Conservation (phyloP, 1,140 invertebrate species). For the Calephelis virginiensis region DNA sequence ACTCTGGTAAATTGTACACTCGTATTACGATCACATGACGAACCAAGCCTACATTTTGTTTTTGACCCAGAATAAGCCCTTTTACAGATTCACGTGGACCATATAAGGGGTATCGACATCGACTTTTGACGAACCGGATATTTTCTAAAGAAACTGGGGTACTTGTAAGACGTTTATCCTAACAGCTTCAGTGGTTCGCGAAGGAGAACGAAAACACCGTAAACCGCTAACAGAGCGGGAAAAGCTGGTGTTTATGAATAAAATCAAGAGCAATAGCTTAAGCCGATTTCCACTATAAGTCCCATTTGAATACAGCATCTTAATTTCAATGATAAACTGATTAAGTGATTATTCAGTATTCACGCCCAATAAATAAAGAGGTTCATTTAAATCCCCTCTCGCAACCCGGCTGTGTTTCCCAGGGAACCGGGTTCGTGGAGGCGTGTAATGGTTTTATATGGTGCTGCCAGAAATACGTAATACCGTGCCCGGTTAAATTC, state of each 20-base stretch:
- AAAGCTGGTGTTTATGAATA: background rate
- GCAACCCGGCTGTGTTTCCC: conserved; percentile 27
- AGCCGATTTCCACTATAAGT: background rate
- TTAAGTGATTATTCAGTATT: conserved; percentile 14
- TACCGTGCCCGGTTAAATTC: conserved; percentile 27
- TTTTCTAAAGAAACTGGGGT: too few relatives aligned
- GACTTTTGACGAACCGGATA: too few relatives aligned
- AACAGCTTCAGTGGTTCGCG: too few relatives aligned
- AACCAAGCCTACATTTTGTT: too few relatives aligned
- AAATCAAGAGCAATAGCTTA: background rate
- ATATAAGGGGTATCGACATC: too few relatives aligned
- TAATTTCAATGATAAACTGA: conserved; percentile 16
- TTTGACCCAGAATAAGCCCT: too few relatives aligned
- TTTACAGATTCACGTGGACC: too few relatives aligned
- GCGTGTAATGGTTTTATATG: conserved; percentile 37
- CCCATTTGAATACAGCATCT: background rate
- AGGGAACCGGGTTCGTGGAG: conserved; percentile 28
- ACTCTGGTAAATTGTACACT: too few relatives aligned
- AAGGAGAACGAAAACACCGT: too few relatives aligned
- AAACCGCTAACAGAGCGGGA: too few relatives aligned
- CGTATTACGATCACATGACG: too few relatives aligned
- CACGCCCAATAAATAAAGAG: conserved; percentile 14
- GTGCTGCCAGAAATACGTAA: conserved; percentile 31
- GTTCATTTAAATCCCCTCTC: conserved; percentile 24
- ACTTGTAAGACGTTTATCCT: too few relatives aligned